Evolutionary conservation across 30 jellyfish, hydroid and myxozoan species (phyloP).

Genomic region (Pseudorhiza aurosa): DNA sequence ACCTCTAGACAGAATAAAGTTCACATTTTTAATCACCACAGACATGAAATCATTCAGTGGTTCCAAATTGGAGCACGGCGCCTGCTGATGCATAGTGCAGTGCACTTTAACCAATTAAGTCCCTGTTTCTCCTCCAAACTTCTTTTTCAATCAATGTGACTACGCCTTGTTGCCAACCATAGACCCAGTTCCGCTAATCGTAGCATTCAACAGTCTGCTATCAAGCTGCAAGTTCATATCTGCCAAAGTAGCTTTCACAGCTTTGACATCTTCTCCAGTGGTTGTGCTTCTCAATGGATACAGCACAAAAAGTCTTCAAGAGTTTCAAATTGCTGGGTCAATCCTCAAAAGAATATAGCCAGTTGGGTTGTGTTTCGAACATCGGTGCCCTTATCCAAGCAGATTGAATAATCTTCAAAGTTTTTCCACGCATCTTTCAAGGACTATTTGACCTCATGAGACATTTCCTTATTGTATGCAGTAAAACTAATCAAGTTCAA

Average conservation of each 20-base stretch:
- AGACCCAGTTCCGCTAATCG: constrained; percentile 9
- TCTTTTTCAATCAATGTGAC: constrained; percentile 1
- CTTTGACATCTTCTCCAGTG: constrained; percentile 9
- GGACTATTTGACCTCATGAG: too few species aligned
- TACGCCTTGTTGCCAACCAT: constrained; percentile 8
- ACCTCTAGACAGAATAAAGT: constrained; percentile 9
- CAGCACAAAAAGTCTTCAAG: constrained; percentile 8
- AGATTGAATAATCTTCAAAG: constrained; percentile 23
- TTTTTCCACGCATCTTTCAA: too few species aligned
- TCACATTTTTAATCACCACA: background rate
- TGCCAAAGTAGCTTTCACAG: too few species aligned
- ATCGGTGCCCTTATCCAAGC: constrained; percentile 54
- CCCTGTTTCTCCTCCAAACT: background rate
- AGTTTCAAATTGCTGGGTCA: background rate
- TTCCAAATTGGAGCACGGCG: constrained; percentile 7
- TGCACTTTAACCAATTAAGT: background rate
- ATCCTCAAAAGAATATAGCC: constrained; percentile 32
- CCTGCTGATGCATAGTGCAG: constrained; percentile 36
- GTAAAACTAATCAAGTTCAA: too few species aligned
- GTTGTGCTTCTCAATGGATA: constrained; percentile 14
- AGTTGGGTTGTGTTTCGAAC: constrained; percentile 58
- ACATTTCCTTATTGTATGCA: too few species aligned
- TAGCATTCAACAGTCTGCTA: constrained; percentile 6
- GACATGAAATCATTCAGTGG: background rate
- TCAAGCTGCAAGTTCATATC: background rate